phyloP scores from a whole-genome alignment of 2,797 vertebrate species.

The Macropodus opercularis region DNA sequence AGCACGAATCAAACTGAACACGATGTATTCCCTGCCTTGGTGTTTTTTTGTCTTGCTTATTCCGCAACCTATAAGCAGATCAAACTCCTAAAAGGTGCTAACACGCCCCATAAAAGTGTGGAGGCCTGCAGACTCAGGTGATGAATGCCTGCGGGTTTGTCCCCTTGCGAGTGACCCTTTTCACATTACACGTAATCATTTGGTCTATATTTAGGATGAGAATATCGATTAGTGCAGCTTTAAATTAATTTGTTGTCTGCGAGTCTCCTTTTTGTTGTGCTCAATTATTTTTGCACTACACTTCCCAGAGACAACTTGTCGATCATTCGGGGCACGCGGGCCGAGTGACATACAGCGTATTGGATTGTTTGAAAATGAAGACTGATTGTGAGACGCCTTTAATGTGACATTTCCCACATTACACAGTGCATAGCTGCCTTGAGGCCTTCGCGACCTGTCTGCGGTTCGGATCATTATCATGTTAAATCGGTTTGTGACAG shows the following conservation, averaged over 20 bases:
- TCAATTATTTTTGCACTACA: background rate
- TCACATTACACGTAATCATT: background rate
- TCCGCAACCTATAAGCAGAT: no score
- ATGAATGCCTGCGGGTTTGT: background rate
- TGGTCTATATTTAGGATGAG: background rate
- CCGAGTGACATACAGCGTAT: no score
- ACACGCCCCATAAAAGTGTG: background rate
- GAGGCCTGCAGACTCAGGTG: background rate
- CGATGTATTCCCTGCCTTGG: no score
- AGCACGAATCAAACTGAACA: background rate
- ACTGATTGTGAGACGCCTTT: constrained; percentile 18
- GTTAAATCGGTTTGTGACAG: background rate
- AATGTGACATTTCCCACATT: constrained; percentile 16
- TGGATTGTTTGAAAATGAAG: constrained; percentile 2
- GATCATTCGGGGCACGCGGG: background rate
- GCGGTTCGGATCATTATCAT: background rate
- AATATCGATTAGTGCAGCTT: constrained; percentile 11
- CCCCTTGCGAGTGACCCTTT: background rate
- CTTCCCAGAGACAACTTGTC: background rate
- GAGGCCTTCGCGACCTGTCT: background rate
- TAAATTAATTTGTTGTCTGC: background rate
- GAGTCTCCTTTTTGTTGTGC: background rate
- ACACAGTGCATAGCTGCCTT: background rate
- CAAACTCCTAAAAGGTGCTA: background rate
- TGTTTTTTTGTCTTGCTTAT: no score